phyloP scores from a whole-genome alignment of 2,797 vertebrate species.

The Luscinia megarhynchos region DNA sequence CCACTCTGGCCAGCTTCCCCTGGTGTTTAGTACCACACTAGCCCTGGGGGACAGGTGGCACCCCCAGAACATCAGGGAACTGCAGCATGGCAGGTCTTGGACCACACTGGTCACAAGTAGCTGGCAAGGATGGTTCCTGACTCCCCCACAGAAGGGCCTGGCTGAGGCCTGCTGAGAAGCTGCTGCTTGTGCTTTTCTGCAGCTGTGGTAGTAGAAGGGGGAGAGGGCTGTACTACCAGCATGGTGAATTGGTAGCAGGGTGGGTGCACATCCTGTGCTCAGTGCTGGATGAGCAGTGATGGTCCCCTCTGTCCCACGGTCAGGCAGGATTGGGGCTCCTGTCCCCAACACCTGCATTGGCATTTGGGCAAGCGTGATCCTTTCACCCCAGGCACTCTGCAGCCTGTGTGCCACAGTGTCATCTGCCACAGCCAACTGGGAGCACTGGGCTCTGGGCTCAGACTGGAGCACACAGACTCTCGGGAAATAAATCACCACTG shows the following conservation, averaged over 20 bases:
- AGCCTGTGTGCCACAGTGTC: neutral
- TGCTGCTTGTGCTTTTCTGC: neutral
- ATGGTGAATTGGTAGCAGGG: neutral
- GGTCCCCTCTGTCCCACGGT: neutral
- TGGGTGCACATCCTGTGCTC: neutral
- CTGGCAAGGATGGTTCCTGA: neutral
- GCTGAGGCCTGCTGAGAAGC: neutral
- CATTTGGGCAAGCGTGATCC: neutral
- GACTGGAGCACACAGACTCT: neutral
- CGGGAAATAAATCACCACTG: neutral
- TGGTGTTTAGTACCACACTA: neutral
- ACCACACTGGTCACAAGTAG: neutral
- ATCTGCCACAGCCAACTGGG: rapidly evolving
- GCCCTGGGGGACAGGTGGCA: neutral
- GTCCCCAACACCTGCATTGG: rapidly evolving
- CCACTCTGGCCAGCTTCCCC: neutral
- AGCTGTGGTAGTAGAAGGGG: neutral
- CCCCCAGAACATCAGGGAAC: neutral
- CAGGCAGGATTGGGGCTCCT: rapidly evolving
- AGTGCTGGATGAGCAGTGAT: neutral
- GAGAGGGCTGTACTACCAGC: neutral
- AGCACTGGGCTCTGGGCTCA: neutral
- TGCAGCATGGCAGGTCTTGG: neutral
- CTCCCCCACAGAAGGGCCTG: neutral
- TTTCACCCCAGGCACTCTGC: neutral